Conservation (phyloP, 2,797 vertebrate species). For the Naso thynnoides region DNA sequence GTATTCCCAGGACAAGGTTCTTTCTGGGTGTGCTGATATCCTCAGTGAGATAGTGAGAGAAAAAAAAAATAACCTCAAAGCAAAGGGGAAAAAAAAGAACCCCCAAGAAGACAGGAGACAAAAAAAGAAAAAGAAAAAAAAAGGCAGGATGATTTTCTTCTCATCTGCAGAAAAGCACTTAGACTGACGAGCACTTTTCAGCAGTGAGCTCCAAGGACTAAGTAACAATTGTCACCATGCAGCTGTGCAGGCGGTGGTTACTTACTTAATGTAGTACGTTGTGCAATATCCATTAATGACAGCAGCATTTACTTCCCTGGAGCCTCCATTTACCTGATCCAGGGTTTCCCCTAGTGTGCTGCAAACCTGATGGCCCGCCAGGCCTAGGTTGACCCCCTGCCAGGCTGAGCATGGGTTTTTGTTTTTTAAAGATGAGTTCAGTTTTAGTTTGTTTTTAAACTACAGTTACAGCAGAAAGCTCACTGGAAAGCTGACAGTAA, state of each 20-base stretch:
- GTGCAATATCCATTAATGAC: conserved; percentile 29
- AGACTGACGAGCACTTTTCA: conserved; percentile 49
- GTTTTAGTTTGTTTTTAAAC: no score
- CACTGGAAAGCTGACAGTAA: no score
- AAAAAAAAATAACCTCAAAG: conserved; percentile 61
- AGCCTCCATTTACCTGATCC: conserved; percentile 31
- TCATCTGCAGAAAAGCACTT: conserved; percentile 44
- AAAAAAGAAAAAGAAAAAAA: conserved; percentile 24
- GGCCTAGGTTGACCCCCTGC: no score
- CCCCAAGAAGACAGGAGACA: conserved; percentile 50
- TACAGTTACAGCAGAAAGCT: no score
- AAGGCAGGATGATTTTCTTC: conserved; percentile 35
- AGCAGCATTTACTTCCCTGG: conserved; percentile 6
- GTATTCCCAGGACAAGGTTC: conserved; percentile 81
- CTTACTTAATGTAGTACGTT: conserved; percentile 2
- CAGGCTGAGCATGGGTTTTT: no score
- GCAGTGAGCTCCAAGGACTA: conserved; percentile 47
- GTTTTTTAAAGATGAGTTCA: no score
- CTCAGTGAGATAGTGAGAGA: conserved; percentile 38
- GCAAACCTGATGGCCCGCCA: no score
- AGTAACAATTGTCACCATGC: conserved; percentile 40
- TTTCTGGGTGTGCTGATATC: conserved; percentile 70
- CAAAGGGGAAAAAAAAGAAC: background rate
- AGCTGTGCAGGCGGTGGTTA: conserved; percentile 30
- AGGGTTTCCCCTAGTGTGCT: no score